Evolutionary conservation across 2,113 vertebrate genomes (phyloP), one percentile per base, ranked within the genome.

Genomic region (Tragelaphus imberbis): DNA sequence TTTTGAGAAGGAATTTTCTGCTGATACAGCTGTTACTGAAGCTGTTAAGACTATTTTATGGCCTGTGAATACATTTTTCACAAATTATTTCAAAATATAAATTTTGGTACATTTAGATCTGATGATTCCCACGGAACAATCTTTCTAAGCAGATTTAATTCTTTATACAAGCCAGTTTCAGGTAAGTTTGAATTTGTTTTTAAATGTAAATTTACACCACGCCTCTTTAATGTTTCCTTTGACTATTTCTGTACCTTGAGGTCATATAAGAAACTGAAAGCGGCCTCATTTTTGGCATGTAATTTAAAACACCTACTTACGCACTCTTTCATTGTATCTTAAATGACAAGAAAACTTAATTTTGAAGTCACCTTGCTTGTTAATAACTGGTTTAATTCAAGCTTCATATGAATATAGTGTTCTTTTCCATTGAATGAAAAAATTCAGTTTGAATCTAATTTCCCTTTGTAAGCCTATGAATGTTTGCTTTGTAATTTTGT

Each of bases 341-440:
- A 59, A 88, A 77, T 47, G 79, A 90, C 4, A 87, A 90, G 91
- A 33, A 91, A 95, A 88, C 81, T 84, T 90, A 95, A 84, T 84
- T 95, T 93, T 96, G 30, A 97, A 97, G 59, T 71, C 47, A 21
- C 59, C n/a, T 96, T 88, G 81, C 40, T 89, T 75, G 11, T 91
- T 89, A 63, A 63, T 86, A 63, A 89, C 55, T 91, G 59, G 30
- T 58, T 96, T 91, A 65, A 82, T 33, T 11, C 33, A 81, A 30
- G 4, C 30, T 90, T 88, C 84, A 21, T 53, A 36, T 61, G 40
- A 88, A 85, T 80, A 68, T 19, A 63, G 27, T 15, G 17, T 75
- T 93, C 40, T 88, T 90, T 75, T 77, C 61, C 91, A 56, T 19
- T 51, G 33, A 53, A 40, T 71, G 14, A 55, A 51, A 82, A 75